These are phyloP conservation scores for Rutilus rutilus DNA, from an alignment of 2,113 vertebrate genomes.

Conservation along the genomic window DNA sequence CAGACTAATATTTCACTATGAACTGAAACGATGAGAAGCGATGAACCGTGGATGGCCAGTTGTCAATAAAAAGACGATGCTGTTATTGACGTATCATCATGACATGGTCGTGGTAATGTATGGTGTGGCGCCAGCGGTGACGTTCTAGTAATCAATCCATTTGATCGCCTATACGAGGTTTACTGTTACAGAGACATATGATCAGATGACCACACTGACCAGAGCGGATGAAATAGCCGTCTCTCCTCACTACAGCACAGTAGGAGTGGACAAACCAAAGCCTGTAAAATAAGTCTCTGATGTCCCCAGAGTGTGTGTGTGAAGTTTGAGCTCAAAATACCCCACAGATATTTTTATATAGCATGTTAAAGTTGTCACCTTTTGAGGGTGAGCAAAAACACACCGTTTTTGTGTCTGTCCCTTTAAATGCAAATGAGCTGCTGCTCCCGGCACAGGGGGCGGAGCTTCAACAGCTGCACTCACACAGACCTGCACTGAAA, in stretches of 20 bases:
- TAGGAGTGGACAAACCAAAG: neutral
- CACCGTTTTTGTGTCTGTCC: too few relatives aligned
- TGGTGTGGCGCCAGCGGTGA: constrained; percentile 51
- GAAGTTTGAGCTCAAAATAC: too few relatives aligned
- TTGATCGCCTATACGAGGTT: constrained; percentile 46
- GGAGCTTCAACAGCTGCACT: too few relatives aligned
- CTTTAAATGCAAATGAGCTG: too few relatives aligned
- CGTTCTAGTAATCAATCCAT: constrained; percentile 59
- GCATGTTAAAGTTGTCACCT: too few relatives aligned
- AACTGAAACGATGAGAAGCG: neutral
- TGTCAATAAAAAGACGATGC: neutral
- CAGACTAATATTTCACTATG: neutral
- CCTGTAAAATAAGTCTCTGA: too few relatives aligned
- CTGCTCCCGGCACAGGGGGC: too few relatives aligned
- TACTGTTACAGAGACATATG: constrained; percentile 53
- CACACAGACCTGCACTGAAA: too few relatives aligned
- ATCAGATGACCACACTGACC: constrained; percentile 53
- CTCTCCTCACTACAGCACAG: constrained; percentile 19
- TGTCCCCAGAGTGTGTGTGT: too few relatives aligned
- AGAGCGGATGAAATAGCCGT: constrained; percentile 27
- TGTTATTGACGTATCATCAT: neutral
- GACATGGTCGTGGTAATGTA: neutral
- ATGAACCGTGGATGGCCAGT: neutral
- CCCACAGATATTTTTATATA: too few relatives aligned
- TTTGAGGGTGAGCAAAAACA: too few relatives aligned